These are phyloP conservation scores for Tachysurus vachellii DNA, from an alignment of 2,113 vertebrate species.

Conservation along the genomic window DNA sequence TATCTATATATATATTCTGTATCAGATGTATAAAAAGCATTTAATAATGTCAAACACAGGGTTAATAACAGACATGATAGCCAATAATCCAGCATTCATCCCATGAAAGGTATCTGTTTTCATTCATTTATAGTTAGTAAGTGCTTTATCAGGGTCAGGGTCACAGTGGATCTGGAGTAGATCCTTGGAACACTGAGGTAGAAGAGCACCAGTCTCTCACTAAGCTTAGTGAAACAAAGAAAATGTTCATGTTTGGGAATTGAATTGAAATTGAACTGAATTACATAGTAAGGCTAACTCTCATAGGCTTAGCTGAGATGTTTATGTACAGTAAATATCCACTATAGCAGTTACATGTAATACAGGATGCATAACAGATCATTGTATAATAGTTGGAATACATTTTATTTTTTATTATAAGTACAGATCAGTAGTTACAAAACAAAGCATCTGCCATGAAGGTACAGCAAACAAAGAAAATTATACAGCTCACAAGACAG, in stretches of 20 bases:
- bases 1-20: too few relatives aligned
- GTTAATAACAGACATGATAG: background rate
- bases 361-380: constrained; percentile 40
- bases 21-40: background rate
- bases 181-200: background rate
- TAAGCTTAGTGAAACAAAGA: background rate
- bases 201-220: background rate
- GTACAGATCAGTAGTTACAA: constrained; percentile 87
- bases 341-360: background rate
- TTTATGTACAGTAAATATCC: background rate
- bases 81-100: background rate
- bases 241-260: background rate
- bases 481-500: constrained; percentile 80
- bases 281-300: background rate
- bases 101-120: too few relatives aligned
- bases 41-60: background rate
- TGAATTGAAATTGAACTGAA: background rate
- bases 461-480: constrained; percentile 77
- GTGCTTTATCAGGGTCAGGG: background rate
- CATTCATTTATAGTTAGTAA: background rate
- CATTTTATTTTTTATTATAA: constrained; percentile 86
- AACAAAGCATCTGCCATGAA: constrained; percentile 83
- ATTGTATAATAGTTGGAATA: constrained; percentile 76
- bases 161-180: background rate
- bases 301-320: background rate